phyloP scores from a whole-genome alignment of 2,113 vertebrate species.

The Bos indicus region DNA sequence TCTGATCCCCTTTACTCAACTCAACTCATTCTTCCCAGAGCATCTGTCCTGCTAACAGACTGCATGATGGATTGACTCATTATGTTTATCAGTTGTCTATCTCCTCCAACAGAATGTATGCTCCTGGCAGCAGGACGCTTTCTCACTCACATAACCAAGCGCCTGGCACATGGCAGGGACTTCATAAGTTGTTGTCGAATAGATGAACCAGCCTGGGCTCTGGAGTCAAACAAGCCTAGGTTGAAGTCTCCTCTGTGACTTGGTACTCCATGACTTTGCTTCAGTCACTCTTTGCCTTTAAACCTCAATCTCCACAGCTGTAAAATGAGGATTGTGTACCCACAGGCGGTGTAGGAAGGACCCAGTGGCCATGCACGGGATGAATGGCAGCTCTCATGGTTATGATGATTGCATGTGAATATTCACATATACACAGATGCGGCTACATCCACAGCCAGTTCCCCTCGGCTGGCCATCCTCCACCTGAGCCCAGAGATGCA shows the following conservation, averaged over 20 bases:
- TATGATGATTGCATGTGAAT: too few species aligned
- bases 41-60: neutral
- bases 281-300: neutral
- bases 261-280: neutral
- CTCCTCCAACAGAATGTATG: neutral
- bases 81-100: neutral
- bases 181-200: neutral
- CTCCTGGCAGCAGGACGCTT: neutral
- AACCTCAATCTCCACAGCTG: neutral
- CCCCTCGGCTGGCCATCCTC: neutral
- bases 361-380: accelerated
- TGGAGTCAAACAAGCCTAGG: neutral
- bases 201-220: neutral
- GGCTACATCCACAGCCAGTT: neutral
- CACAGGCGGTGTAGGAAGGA: neutral
- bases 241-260: neutral
- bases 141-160: neutral
- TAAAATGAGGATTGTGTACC: neutral
- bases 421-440: accelerated
- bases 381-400: too few species aligned
- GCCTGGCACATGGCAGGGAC: neutral
- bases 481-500: neutral
- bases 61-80: neutral
- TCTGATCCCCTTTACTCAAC: neutral
- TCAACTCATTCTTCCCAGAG: neutral